phyloP scores from a whole-genome alignment of 2,888 invertebrate species.

The Acleris laterana region DNA sequence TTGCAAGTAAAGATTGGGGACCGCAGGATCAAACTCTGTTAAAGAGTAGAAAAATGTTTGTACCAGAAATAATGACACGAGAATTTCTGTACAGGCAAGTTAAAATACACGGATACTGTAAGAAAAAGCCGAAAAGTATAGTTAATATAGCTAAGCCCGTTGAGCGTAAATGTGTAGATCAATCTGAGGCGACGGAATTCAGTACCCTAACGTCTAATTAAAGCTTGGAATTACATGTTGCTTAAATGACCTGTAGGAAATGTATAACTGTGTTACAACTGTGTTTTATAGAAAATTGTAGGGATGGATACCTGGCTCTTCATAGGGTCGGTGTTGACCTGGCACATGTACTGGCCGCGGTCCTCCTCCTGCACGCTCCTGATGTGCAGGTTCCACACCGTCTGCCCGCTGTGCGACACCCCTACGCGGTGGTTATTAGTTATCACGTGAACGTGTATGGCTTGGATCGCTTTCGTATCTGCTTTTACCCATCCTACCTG shows the following conservation, averaged over 20 bases:
- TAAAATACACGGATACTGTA: constrained; percentile 65
- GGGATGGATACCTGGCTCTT: constrained; percentile 90
- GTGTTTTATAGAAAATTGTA: too few species aligned
- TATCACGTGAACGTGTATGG: constrained; percentile 96
- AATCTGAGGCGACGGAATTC: constrained; percentile 49
- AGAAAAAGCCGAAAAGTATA: constrained; percentile 39
- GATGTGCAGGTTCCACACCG: constrained; percentile 96
- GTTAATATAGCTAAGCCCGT: constrained; percentile 15
- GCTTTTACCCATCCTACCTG: constrained; percentile 97
- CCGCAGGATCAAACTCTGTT: constrained; percentile 64
- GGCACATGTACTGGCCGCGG: constrained; percentile 96
- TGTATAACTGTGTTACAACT: too few species aligned
- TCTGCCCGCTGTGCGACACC: constrained; percentile 93
- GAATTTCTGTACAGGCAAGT: constrained; percentile 79
- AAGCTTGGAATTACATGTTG: constrained; percentile 8
- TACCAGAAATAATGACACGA: constrained; percentile 79
- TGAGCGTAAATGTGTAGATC: constrained; percentile 40
- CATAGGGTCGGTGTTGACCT: constrained; percentile 97
- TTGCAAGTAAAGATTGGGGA: constrained; percentile 65
- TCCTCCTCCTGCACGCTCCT: constrained; percentile 94
- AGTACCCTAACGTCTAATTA: constrained; percentile 62
- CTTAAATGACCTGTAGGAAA: too few species aligned
- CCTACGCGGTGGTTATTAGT: constrained; percentile 95
- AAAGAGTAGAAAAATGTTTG: constrained; percentile 76
- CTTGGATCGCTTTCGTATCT: constrained; percentile 96